phyloP scores from a whole-genome alignment of 2,888 invertebrate genomes.

The Dyspetes luteomarginatus region DNA sequence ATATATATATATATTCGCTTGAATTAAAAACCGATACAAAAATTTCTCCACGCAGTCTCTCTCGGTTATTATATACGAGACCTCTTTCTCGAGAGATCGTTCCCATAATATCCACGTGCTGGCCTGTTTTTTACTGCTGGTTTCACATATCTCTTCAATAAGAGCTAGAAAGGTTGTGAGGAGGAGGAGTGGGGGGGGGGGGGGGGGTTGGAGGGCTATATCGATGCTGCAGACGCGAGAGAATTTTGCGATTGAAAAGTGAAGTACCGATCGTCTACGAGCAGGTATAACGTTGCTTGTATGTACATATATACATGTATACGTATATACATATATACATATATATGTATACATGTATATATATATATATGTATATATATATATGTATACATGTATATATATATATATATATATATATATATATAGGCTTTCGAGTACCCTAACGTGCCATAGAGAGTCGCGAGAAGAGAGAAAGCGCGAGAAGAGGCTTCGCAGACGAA shows the following conservation, averaged over 20 bases:
- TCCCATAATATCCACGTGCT: constrained; percentile 22
- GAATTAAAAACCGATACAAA: no score
- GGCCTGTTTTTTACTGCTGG: neutral
- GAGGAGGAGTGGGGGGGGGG: neutral
- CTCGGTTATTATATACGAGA: neutral
- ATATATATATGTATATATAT: no score
- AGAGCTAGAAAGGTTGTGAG: neutral
- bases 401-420: no score
- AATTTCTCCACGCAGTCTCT: no score
- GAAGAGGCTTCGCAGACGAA: constrained; percentile 7
- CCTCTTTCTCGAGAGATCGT: neutral
- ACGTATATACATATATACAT: no score
- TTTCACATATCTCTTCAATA: neutral
- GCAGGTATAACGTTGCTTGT: neutral
- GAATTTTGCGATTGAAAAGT: constrained; percentile 60
- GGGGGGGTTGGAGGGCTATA: constrained; percentile 2
- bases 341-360: no score
- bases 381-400: no score
- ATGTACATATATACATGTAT: no score
- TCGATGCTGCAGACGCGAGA: constrained; percentile 48
- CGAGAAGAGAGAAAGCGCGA: neutral
- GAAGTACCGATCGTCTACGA: constrained; percentile 29
- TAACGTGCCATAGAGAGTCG: neutral
- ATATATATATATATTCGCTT: neutral
- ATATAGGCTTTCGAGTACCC: no score